Evolutionary conservation across 2,113 vertebrate species (phyloP), one percentile per base, ranked within the genome.

Genomic region (Dicentrarchus labrax): DNA sequence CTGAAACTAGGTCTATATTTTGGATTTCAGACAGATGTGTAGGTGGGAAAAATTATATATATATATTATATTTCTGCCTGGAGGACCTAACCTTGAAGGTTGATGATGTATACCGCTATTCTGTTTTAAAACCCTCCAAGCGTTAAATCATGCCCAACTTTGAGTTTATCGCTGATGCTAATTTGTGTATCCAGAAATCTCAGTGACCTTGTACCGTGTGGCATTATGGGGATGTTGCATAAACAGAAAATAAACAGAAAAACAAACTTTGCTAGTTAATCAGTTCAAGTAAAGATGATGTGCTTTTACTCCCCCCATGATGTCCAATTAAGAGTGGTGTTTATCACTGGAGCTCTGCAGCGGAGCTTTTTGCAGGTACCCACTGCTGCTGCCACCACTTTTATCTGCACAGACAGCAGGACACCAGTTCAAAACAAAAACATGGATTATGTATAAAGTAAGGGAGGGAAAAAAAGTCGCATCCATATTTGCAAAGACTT

Each of bases 321-420:
- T 89, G 89, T 89, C 92, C 90, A 94, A 94, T 94, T 94, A 94
- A 74, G 88, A 85, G 88, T 39, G 50, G 69, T 89, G 92, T 93
- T 94, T 93, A 88, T 93, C 91, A 89, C 59, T 65, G 78, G 39
- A 82, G 85, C 86, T 84, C 69, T 41, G 72, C 62, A 78, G 86
- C 41, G 3, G 48, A 76, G 86, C 59, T 85, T 90, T 88, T 87
- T 72, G 77, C 93, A 94, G 92, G 89, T 92, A 89, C 86, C 86
- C 71, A 82, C 88, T 66, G 83, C 84, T 87, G 82, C 84, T 80
- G 83, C 78, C 57, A 43, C 83, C 80, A 74, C 87, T 93, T 92
- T 88, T 89, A 92, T 92, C 93, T 79, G 75, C 67, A 24, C 84
- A 80, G 89, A 92, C 91, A 92, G 90, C 91, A 91, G 83, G 92